These are phyloP conservation scores for Clunio marinus DNA, from an alignment of 2,888 invertebrate species.

Conservation along the genomic window DNA sequence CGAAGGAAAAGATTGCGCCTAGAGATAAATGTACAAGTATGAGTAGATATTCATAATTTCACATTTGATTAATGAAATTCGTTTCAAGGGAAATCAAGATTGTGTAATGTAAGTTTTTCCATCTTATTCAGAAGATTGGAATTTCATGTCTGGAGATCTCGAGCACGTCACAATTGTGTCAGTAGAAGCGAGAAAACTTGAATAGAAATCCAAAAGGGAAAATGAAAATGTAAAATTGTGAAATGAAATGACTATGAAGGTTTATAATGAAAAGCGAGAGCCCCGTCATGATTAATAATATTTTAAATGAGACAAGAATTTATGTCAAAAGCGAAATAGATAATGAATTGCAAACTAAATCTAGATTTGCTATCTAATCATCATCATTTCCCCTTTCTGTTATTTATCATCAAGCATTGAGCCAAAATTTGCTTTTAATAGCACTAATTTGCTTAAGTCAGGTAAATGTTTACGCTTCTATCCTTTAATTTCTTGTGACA, in stretches of 20 bases:
- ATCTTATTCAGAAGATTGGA: not conserved
- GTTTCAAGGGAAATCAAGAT: not conserved
- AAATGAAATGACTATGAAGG: no score
- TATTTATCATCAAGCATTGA: no score
- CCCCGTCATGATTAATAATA: no score
- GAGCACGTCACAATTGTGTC: not conserved
- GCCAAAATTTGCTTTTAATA: not conserved
- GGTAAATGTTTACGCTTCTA: conserved; percentile 17
- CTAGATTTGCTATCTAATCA: no score
- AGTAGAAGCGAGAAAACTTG: not conserved
- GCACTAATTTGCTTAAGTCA: not conserved
- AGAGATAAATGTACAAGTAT: not conserved
- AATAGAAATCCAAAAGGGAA: not conserved
- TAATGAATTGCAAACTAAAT: no score
- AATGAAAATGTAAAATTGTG: no score
- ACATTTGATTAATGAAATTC: conserved; percentile 15
- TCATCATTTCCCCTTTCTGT: no score
- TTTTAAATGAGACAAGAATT: no score
- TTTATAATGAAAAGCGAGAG: no score
- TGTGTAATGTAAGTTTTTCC: not conserved
- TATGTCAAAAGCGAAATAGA: no score
- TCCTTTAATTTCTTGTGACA: no score
- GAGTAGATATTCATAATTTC: conserved; percentile 1
- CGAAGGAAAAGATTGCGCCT: not conserved
- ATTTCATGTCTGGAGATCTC: not conserved